Base-by-base conservation (phyloP, 1,140 invertebrate species). In the Oedothorax gibbosus region DNA sequence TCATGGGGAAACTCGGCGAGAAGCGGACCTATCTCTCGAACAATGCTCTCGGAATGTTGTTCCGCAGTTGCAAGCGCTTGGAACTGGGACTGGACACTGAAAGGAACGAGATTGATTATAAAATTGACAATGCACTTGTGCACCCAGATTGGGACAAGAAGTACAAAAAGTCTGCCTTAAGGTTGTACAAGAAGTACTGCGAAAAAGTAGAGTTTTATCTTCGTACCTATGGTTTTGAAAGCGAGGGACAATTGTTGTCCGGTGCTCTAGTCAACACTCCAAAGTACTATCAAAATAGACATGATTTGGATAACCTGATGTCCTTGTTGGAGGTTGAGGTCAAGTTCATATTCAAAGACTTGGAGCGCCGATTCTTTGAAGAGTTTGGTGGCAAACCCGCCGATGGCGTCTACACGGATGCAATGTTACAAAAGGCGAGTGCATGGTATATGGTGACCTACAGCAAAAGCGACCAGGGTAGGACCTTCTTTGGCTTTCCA, bases 31-130 rank as follows among this genome's bases (percentile, higher is more conserved):
- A 90, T 71, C 78, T 81, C 50, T 90, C 90, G 15, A 57, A 76
- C n/a, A 86, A 88, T 57, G 86, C 89, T 6, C 83, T 90, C 14
- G 89, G 89, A 10, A 21, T 87, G 60, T 56, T 90, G 7, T 90
- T 87, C 75, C 77, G 89, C 20, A 82, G 83, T 18, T 75, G 73
- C 18, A 85, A 78, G 35, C 14, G 51, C 49, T n/a, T 85, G 21
- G 78, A 88, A 68, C 14, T 77, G 8, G 57, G 64, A 0, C 51
- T 87, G 15, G 79, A 86, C 12, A 79, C 50, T 10, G 60, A 79
- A 35, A 73, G 51, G 10, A 62, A 51, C 60, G 54, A 85, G 12
- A 84, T 72, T 35, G 78, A 73, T 68, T 73, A 57, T 15, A 66
- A 73, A 35, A 6, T 68, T 2, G 80, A 87, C 57, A 6, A 54